Base-by-base conservation (phyloP, 2,888 invertebrate species). In the Sericinus montela region DNA sequence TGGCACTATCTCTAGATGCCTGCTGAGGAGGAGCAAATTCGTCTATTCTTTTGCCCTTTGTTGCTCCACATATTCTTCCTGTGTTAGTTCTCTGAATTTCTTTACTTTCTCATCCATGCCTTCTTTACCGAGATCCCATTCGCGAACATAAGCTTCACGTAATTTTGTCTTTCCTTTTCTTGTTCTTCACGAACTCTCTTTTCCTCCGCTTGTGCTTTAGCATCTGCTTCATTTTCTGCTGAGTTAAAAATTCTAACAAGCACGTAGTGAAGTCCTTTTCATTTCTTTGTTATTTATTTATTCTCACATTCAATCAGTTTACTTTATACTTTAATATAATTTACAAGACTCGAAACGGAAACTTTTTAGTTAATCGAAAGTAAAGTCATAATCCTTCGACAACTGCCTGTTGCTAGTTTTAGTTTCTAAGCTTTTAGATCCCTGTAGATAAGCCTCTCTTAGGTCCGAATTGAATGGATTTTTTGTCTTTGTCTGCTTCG, bases 1-100 rank as follows among this genome's bases (percentile, higher is more conserved):
- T 63, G 1, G 69, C 64, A 45, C 59, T 70, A n/a, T 56, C 59
- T 15, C 62, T 65, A 9, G 60, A 60, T 1, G 67, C 56, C 4
- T 69, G 47, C 59, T 72, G 62, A 1, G 91, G 90, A 3, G 97
- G 97, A 0, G 95, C 97, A 80, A 97, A 97, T 73, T 97, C 96
- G 0, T 89, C 67, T 16, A 89, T 83, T 56, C 97, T 90, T 67
- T 94, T 93, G 84, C 82, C 56, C 97, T 90, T 70, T 95, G 92
- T 63, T 94, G 93, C 54, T 93, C 91, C 6, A 94, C 90, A 91
- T 94, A 95, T 75, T 94, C 94, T 68, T 94, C 93, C 83, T 95
- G 95, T 0, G 92, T 89, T 89, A 94, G 92, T 68, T 92, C 91
- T 62, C 63, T 72, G 56, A 87, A 88, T 57, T 78, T 81, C 63